Evolutionary conservation across 2,797 vertebrate genomes (phyloP), one percentile per base, ranked within the genome.

Genomic region (Bryconaethiops microstoma): DNA sequence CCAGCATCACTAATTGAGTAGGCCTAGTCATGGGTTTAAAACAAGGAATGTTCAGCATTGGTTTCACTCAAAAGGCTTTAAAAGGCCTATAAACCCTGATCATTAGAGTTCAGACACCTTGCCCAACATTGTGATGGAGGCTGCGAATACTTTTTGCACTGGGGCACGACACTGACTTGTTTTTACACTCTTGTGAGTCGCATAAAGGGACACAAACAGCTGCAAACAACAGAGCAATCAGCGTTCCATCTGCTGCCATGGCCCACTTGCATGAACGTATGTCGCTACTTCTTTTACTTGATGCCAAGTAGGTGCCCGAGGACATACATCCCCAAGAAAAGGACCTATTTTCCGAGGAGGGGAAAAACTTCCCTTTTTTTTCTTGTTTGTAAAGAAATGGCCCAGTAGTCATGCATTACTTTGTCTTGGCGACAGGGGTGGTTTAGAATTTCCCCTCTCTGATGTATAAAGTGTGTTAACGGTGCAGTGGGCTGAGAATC

Each of bases 211-310:
- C 92, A 90, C 90, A 91, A 90, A 92, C 92, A 93, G 93, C 92
- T 92, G 93, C 93, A 94, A 94, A 94, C 94, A 94, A 93, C 92
- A 91, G 93, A 91, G 93, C 91, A 93, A 94, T 93, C 92, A 92
- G 90, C 91, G 92, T 93, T 92, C 94, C 93, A 94, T 94, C 93
- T 93, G 93, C 91, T 94, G 89, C 92, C 91, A 89, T 94, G 92
- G 93, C 93, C 93, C 93, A 94, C 92, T 93, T 94, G 92, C 94
- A 91, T 90, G 88, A 92, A 93, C 91, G 91, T 91, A 93, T 93
- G 92, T 92, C 89, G 90, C 92, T 91, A 92, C 94, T 94, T 93
- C 93, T 95, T 94, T 94, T 92, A 94, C 92, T 90, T 90, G 85
- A 90, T 94, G 94, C 93, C 94, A 94, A 94, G 90, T 88, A 91